Base-by-base conservation (phyloP, 2,888 invertebrate genomes). In the Oxyteleia sp. region DNA sequence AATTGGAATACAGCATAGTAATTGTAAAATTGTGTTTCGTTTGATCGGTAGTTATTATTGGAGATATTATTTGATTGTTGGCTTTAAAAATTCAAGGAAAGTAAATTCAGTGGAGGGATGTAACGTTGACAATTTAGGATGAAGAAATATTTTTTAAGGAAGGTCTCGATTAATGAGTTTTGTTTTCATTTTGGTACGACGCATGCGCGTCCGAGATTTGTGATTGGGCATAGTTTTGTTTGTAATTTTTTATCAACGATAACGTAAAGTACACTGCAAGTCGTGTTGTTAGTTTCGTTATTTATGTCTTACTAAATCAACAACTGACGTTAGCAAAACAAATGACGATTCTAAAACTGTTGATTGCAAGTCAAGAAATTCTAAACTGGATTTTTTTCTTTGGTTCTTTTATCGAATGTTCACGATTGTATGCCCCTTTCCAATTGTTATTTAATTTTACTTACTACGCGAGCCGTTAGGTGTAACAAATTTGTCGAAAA, bases 101-200 rank as follows among this genome's bases (percentile, higher is more conserved):
- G 51, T 76, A 49, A 61, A 68, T 18, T 41, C 15, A 23, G 23
- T 18, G 35, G 55, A 18, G 55, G 51, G 53, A 61, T 78, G 68
- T 61, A 69, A 38, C 29, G 53, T 51, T 78, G 45, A 61, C 53
- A 43, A 23, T 63, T 18, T 41, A 74, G 41, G 41, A 13, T 29
- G 35, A 57, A 15, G 15, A 74, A 68, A 68, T 76, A 59, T 76
- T 68, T 76, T 68, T 41, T 49, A 64, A 47, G 13, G 38, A 47
- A 76, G 51, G 11, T 51, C 18, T 20, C 18, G 5, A 43, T 53
- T 26, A 5, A 26, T 32, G 32, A 29, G 15, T 74, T 13, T 63
- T 29, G 13, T 5, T 29, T 26, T 47, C 8, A 49, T 16, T 1
- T 8, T 32, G 5, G 5, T 26, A 5, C 10, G 32, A 8, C 8